Evolutionary conservation across 2,888 invertebrate genomes (phyloP).

Genomic region (Agrotis puta): DNA sequence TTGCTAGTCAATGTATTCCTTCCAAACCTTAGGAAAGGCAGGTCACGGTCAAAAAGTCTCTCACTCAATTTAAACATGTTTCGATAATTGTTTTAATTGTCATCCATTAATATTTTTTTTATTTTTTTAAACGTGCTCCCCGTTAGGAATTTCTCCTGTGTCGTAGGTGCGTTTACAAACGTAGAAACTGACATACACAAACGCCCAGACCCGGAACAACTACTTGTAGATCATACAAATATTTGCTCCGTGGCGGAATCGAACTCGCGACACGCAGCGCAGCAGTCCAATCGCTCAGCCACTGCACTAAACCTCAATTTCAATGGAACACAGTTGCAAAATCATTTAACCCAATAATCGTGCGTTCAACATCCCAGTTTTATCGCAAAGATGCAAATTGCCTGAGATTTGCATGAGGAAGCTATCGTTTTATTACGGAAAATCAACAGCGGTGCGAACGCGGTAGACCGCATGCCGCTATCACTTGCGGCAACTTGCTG

Average conservation of each 20-base stretch:
- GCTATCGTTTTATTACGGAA: constrained; percentile 49
- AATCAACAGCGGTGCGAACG: constrained; percentile 30
- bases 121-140: too few relatives aligned
- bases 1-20: not conserved
- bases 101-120: not conserved
- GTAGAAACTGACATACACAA: too few relatives aligned
- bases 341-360: constrained; percentile 13
- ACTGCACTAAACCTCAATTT: not conserved
- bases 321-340: not conserved
- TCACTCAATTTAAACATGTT: not conserved
- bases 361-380: constrained; percentile 31
- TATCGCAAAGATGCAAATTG: constrained; percentile 28
- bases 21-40: not conserved
- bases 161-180: too few relatives aligned
- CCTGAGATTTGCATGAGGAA: constrained; percentile 50
- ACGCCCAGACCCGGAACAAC: too few relatives aligned
- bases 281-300: too few relatives aligned
- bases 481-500: constrained; percentile 17
- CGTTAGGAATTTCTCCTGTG: too few relatives aligned
- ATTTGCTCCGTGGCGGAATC: too few relatives aligned
- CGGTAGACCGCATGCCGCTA: constrained; percentile 51
- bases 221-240: too few relatives aligned
- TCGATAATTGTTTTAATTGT: not conserved
- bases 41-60: not conserved
- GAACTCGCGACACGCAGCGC: too few relatives aligned